phyloP scores from a whole-genome alignment of 35 echinoderm and acorn worm species.

The Lytechinus pictus region DNA sequence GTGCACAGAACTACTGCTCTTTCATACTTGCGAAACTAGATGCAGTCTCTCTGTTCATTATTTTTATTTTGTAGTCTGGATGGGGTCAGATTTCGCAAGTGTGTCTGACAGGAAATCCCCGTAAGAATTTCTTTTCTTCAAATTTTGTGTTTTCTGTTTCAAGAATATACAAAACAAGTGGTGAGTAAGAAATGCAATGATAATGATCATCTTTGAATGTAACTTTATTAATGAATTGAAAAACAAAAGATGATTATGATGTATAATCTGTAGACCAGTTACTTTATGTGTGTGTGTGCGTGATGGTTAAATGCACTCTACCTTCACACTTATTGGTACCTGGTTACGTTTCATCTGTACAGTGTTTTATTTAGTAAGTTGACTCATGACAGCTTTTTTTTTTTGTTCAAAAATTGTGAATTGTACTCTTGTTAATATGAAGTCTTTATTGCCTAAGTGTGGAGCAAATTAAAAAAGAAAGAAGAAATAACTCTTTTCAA shows the following conservation, averaged over 20 bases:
- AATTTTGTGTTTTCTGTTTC: neutral
- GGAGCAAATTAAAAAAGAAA: constrained; percentile 32
- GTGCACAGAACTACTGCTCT: constrained; percentile 16
- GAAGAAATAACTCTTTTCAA: constrained; percentile 14
- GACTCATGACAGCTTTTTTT: constrained; percentile 44
- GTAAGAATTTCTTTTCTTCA: neutral
- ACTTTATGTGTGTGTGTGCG: constrained; percentile 40
- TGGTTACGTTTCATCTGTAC: constrained; percentile 36
- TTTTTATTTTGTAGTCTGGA: neutral
- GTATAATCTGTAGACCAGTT: constrained; percentile 10
- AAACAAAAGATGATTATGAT: neutral
- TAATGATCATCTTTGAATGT: constrained; percentile 4
- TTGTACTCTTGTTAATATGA: constrained; percentile 49
- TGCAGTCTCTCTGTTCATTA: neutral
- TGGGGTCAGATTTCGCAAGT: neutral
- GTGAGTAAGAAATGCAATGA: constrained; percentile 17
- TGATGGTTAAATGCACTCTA: neutral
- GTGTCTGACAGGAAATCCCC: neutral
- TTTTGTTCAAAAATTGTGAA: constrained; percentile 41
- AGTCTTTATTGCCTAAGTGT: constrained; percentile 42
- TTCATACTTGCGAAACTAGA: neutral
- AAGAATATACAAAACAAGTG: neutral
- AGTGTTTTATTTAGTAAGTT: constrained; percentile 50
- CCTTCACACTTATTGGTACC: neutral
- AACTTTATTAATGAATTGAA: neutral